A percentile compares a stretch with the other conserved stretches of the same genome.
These are phyloP conservation scores for Helicolenus hilgendorfi DNA, from an alignment of 2,797 vertebrate species.

Conservation along the genomic window DNA sequence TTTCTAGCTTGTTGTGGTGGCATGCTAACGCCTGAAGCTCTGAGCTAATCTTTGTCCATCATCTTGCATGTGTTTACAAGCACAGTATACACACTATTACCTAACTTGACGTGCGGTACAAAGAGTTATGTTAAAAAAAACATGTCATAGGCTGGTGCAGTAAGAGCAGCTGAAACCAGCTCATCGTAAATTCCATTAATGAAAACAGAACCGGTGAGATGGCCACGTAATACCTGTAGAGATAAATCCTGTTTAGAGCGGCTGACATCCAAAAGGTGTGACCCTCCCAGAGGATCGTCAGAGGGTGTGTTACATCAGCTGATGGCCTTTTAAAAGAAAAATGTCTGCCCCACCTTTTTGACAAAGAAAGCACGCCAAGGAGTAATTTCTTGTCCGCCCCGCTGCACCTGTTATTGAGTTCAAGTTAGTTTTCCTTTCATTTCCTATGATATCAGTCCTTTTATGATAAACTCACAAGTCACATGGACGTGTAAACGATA, in stretches of 20 bases:
- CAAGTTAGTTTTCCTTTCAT: slow-evolving; percentile 19
- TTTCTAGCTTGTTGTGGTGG: slow-evolving; percentile 15
- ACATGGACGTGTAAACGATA: neutral
- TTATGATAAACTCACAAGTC: neutral
- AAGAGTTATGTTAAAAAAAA: neutral
- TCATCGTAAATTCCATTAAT: neutral
- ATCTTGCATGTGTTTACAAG: slow-evolving; percentile 35
- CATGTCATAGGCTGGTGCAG: neutral
- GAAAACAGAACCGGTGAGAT: neutral
- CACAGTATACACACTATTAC: neutral
- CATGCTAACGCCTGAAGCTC: neutral
- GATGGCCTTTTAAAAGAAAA: neutral
- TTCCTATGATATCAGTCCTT: neutral
- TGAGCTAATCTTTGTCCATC: slow-evolving; percentile 23
- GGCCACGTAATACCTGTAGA: neutral
- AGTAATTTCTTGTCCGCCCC: neutral
- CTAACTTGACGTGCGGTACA: neutral
- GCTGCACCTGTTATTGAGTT: neutral
- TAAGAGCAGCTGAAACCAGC: neutral
- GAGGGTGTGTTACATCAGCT: slow-evolving; percentile 1
- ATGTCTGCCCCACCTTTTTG: neutral
- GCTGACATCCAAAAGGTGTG: neutral
- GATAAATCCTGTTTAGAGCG: neutral
- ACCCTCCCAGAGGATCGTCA: neutral
- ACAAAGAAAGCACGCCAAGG: neutral